These are phyloP conservation scores for Cartodere bifasciata DNA, from an alignment of 2,888 invertebrate genomes.

Conservation along the genomic window DNA sequence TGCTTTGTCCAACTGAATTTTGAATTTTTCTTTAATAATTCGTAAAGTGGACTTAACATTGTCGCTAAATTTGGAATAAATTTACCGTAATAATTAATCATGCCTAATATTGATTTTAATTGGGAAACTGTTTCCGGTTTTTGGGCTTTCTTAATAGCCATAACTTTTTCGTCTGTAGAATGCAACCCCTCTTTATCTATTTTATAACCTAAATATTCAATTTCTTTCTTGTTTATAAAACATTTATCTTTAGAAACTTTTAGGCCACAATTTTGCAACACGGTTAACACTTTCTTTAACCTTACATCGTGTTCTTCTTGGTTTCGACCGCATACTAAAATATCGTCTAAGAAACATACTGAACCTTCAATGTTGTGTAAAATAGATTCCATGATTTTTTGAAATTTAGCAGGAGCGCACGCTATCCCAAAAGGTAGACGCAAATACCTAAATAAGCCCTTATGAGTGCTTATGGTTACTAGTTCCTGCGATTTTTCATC, in stretches of 20 bases:
- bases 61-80: conserved; percentile 13
- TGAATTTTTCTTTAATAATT: conserved; percentile 12
- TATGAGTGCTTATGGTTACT: conserved; percentile 19
- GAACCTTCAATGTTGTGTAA: conserved; percentile 12
- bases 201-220: conserved; percentile 11
- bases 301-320: conserved; percentile 9
- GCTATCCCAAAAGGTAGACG: conserved; percentile 20
- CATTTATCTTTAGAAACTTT: conserved; percentile 8
- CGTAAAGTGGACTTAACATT: conserved; percentile 14
- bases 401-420: conserved; percentile 23
- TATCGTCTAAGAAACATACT: conserved; percentile 12
- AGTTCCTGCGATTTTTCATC: conserved; percentile 13
- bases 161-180: conserved; percentile 9
- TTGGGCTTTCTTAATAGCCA: conserved; percentile 12
- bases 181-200: conserved; percentile 13
- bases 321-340: conserved; percentile 11
- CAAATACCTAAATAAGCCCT: conserved; percentile 19
- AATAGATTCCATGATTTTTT: conserved; percentile 21
- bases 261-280: conserved; percentile 8
- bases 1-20: conserved; percentile 11
- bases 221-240: conserved; percentile 10
- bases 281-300: conserved; percentile 7
- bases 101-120: conserved; percentile 15
- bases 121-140: conserved; percentile 12
- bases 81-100: conserved; percentile 15